Base-by-base conservation (phyloP, 2,888 invertebrate genomes). In the Pachycephus smyrnensis region DNA sequence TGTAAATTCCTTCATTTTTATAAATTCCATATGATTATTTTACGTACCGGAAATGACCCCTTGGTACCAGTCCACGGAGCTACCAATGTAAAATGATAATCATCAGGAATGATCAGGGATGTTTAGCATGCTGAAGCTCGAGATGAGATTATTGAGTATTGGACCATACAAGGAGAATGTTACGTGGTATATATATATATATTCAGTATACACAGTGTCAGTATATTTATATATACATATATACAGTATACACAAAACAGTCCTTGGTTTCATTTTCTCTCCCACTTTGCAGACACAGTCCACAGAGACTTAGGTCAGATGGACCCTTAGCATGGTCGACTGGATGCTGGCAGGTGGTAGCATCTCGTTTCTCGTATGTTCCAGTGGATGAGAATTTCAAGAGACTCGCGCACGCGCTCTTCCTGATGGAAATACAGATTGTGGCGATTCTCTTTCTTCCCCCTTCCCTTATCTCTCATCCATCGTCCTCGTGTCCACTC, bases 341-440 rank as follows among this genome's bases (percentile, higher is more conserved):
- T 55, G 55, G 55, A 55, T 84, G 85, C 83, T 85, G 89, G 89
- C 89, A 89, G 89, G 90, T 89, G 89, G 89, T 55, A 55, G 55
- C 55, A 55, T 85, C 89, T 84, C 87, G 88, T 86, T 55, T 9
- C 89, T 88, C 85, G 86, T 85, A 84, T 81, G 86, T 83, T 85
- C 83, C 83, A 82, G 80, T 80, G 88, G 88, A 89, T 88, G 89
- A 87, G 89, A 89, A 88, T 90, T 89, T 87, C 88, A 87, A 87
- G 86, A 88, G 89, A 89, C 90, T 89, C 90, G 90, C 90, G 90
- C 89, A 88, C 90, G 90, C 55, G 55, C 55, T 55, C 90, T 89
- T 88, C 88, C 87, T 89, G 90, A 90, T 89, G 88, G 89, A 90
- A 90, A 89, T 87, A 87, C 84, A 90, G 90, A 90, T 90, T 82